Conservation (phyloP, 2,888 invertebrate species). For the Drosophila borborema region DNA sequence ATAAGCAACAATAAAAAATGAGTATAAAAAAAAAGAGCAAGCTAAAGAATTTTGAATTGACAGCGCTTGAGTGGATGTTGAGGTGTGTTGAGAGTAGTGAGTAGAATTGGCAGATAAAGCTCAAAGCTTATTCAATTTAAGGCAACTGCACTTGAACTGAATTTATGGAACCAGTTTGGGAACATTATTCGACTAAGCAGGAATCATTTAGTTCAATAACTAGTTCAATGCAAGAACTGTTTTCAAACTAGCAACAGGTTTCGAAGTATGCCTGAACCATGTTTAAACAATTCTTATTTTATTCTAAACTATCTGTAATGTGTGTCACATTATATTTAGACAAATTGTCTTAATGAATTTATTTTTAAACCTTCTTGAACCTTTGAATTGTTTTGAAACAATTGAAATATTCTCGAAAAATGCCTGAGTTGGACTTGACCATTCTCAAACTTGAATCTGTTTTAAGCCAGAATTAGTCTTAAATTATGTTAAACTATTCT, state of each 20-base stretch:
- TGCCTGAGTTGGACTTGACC: neutral
- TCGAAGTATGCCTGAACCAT: neutral
- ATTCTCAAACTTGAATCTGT: neutral
- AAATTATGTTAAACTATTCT: neutral
- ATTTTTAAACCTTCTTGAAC: too few relatives aligned
- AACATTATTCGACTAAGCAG: neutral
- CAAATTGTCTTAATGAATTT: too few relatives aligned
- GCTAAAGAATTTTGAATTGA: constrained; percentile 29
- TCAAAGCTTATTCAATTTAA: neutral
- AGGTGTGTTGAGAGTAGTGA: constrained; percentile 39
- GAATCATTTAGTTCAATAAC: neutral
- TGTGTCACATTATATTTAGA: too few relatives aligned
- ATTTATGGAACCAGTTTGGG: neutral
- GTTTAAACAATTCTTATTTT: neutral
- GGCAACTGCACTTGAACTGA: neutral
- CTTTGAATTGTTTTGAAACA: neutral
- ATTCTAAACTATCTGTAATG: too few relatives aligned
- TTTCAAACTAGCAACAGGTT: neutral
- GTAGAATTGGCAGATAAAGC: neutral
- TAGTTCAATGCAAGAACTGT: neutral
- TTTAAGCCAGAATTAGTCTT: neutral
- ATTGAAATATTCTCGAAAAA: neutral
- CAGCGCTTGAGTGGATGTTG: constrained; percentile 19
- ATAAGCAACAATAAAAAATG: neutral
- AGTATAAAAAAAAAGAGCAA: constrained; percentile 1